A percentile compares a stretch with the other conserved stretches of the same genome.
Conservation (phyloP, 2,113 vertebrate species). For the Aspidoscelis tigris region DNA sequence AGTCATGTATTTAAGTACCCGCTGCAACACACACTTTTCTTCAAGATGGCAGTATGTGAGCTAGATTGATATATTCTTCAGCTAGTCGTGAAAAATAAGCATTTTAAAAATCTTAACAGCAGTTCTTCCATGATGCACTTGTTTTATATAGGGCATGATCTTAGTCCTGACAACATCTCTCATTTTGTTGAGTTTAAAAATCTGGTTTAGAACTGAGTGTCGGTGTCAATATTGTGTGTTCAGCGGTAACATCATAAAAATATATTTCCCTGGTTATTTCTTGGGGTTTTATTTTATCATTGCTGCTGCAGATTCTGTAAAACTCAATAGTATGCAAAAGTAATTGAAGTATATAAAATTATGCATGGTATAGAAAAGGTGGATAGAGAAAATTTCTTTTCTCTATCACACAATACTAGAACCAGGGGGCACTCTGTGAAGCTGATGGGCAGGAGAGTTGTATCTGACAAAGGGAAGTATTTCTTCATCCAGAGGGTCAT, state of each 20-base stretch:
- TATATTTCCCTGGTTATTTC: neutral
- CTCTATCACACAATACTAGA: too few species aligned
- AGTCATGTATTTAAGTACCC: too few species aligned
- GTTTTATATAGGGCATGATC: neutral
- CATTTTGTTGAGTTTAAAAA: neutral
- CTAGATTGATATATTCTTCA: neutral
- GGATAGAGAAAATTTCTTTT: too few species aligned
- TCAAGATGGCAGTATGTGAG: neutral
- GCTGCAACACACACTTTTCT: too few species aligned
- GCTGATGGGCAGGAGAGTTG: too few species aligned
- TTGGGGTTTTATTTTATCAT: neutral
- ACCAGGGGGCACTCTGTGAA: too few species aligned
- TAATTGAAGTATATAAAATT: too few species aligned
- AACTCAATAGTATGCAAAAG: neutral
- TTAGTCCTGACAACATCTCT: constrained; percentile 5
- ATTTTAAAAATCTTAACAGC: neutral
- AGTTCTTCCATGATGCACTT: neutral
- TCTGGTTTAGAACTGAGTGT: neutral
- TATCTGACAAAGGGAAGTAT: too few species aligned
- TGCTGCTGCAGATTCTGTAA: neutral
- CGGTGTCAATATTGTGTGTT: neutral
- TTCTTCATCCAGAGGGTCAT: too few species aligned
- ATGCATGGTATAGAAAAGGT: too few species aligned
- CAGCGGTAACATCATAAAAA: neutral
- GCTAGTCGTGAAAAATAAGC: neutral